Conservation (phyloP, 2,888 invertebrate genomes). For the Dolichomitus sp. region DNA sequence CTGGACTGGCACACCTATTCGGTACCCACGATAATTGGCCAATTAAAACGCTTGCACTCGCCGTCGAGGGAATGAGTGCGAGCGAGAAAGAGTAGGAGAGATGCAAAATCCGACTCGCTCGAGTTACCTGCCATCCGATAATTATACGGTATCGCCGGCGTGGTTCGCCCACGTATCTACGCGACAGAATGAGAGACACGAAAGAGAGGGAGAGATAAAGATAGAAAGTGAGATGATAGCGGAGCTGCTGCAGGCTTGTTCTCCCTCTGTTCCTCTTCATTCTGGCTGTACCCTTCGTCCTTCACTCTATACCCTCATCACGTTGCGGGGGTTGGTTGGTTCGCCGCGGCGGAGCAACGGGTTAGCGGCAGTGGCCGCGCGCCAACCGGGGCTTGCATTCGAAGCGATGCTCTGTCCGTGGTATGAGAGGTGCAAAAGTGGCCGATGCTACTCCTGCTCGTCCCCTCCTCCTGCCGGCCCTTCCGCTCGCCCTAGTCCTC, state of each 20-base stretch:
- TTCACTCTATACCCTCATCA: conserved; percentile 22
- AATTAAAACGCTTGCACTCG: conserved; percentile 83
- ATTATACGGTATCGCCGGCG: conserved; percentile 82
- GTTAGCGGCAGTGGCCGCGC: conserved; percentile 32
- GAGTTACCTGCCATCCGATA: conserved; percentile 83
- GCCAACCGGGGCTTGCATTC: conserved; percentile 45
- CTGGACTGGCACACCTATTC: conserved; percentile 83
- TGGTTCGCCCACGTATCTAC: conserved; percentile 81
- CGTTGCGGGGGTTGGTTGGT: conserved; percentile 39
- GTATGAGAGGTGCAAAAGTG: conserved; percentile 54
- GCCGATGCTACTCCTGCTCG: conserved; percentile 33
- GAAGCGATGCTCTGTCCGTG: conserved; percentile 61
- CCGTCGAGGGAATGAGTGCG: conserved; percentile 60
- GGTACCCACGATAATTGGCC: conserved; percentile 85
- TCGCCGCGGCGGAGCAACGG: conserved; percentile 38
- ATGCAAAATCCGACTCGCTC: conserved; percentile 72
- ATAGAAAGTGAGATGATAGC: conserved; percentile 35
- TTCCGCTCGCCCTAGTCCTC: conserved; percentile 34
- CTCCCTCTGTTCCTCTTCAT: conserved; percentile 33
- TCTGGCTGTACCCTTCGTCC: conserved; percentile 30
- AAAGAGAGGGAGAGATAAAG: conserved; percentile 16
- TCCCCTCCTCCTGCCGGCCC: conserved; percentile 11
- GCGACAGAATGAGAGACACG: conserved; percentile 71
- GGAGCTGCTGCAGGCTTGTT: conserved; percentile 12
- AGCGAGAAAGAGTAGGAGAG: conserved; percentile 58